Percentiles rank a stretch among this genome's conserved stretches.
Conservation (phyloP, 2,888 invertebrate genomes). For the Osmoderma eremita region DNA sequence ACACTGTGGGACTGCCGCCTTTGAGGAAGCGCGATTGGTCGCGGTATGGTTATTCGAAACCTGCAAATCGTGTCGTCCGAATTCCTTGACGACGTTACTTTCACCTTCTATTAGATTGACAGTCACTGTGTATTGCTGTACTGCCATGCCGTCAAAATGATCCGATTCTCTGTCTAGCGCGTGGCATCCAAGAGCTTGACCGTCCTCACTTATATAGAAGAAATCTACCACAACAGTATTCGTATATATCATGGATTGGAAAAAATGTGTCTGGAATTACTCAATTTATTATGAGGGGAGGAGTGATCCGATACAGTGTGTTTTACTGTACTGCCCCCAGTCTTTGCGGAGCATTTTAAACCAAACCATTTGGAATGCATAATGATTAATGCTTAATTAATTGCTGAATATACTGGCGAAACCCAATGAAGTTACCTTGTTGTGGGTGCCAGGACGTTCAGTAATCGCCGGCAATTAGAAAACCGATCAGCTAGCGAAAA, state of each 20-base stretch:
- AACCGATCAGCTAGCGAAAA: too few species aligned
- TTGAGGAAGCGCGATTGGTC: background rate
- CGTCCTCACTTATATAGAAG: slow-evolving; percentile 28
- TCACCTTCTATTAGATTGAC: slow-evolving; percentile 2
- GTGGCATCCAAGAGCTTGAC: background rate
- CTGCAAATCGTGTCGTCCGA: background rate
- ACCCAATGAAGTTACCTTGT: too few species aligned
- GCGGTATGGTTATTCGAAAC: background rate
- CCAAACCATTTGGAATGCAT: too few species aligned
- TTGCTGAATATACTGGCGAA: too few species aligned
- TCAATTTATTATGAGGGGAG: too few species aligned
- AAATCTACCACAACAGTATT: slow-evolving; percentile 2
- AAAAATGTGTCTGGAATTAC: background rate
- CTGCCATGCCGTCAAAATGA: slow-evolving; percentile 25
- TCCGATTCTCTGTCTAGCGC: slow-evolving; percentile 39
- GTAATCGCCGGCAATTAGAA: too few species aligned
- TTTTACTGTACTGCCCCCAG: too few species aligned
- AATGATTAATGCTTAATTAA: too few species aligned
- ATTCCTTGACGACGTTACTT: background rate
- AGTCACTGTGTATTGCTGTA: slow-evolving; percentile 32
- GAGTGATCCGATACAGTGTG: too few species aligned
- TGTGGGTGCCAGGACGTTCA: too few species aligned
- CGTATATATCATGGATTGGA: background rate
- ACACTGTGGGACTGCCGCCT: slow-evolving; percentile 55
- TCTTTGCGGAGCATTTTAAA: too few species aligned